Conservation (phyloP, 2,113 vertebrate species). For the Gnathonemus longibarbis region DNA sequence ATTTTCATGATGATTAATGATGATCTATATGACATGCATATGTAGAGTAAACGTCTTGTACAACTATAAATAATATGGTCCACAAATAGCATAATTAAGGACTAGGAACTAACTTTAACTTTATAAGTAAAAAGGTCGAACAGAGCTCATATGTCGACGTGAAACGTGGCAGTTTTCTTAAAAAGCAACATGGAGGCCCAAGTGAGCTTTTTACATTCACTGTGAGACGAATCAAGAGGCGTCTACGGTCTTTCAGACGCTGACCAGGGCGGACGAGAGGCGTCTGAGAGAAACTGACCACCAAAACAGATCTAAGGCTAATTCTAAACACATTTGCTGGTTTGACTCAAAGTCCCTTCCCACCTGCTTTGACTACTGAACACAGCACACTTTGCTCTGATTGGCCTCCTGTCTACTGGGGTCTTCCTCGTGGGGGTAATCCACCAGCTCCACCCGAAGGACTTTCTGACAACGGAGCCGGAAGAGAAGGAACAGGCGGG, state of each 20-base stretch:
- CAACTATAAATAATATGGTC: neutral
- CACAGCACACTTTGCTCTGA: conserved; percentile 86
- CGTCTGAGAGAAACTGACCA: neutral
- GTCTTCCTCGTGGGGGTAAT: conserved; percentile 83
- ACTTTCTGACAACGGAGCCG: conserved; percentile 69
- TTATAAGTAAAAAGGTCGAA: conserved; percentile 4
- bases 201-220: neutral
- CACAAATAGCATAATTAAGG: neutral
- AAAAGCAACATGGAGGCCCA: neutral
- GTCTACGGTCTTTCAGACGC: neutral
- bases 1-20: neutral
- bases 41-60: neutral
- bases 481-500: conserved; percentile 38
- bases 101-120: neutral
- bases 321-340: neutral
- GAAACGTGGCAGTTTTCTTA: neutral
- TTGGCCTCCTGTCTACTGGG: conserved; percentile 59
- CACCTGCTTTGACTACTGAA: conserved; percentile 77
- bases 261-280: neutral
- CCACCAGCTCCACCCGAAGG: conserved; percentile 90
- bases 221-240: neutral
- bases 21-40: neutral
- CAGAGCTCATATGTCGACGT: neutral
- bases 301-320: neutral
- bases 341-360: neutral